These are phyloP conservation scores for Auanema freiburgensis DNA, from an alignment of 2,888 invertebrate genomes.

Conservation along the genomic window DNA sequence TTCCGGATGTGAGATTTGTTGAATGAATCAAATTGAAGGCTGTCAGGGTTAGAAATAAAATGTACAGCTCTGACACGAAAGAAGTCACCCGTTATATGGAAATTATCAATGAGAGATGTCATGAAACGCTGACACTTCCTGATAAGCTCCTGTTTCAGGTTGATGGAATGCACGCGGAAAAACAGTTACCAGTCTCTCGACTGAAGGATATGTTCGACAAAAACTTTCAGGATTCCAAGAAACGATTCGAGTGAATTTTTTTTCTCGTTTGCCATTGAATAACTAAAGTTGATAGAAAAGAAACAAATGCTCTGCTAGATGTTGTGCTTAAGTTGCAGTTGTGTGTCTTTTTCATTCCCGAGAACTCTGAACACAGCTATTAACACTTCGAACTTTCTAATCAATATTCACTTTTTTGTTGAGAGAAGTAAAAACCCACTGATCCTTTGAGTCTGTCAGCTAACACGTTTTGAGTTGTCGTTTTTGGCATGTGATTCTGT, in stretches of 20 bases:
- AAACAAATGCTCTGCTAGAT: no score
- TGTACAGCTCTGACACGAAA: no score
- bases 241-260: slow-evolving; percentile 18
- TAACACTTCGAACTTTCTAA: no score
- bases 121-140: neutral
- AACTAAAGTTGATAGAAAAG: no score
- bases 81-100: no score
- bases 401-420: no score
- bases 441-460: neutral
- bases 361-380: no score
- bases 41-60: no score
- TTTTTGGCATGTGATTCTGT: neutral
- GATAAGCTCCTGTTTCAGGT: slow-evolving; percentile 10
- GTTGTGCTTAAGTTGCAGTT: no score
- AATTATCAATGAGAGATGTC: neutral
- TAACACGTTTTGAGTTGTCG: slow-evolving; percentile 1
- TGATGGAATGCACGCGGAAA: slow-evolving; percentile 63
- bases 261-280: neutral
- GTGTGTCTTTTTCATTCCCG: no score
- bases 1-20: no score
- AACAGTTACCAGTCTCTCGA: slow-evolving; percentile 59
- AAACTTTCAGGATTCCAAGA: slow-evolving; percentile 7
- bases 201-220: slow-evolving; percentile 32
- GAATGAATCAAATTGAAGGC: no score
- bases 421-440: neutral